These are phyloP conservation scores for Raja brachyura DNA, from an alignment of 2,113 vertebrate genomes.

Conservation along the genomic window DNA sequence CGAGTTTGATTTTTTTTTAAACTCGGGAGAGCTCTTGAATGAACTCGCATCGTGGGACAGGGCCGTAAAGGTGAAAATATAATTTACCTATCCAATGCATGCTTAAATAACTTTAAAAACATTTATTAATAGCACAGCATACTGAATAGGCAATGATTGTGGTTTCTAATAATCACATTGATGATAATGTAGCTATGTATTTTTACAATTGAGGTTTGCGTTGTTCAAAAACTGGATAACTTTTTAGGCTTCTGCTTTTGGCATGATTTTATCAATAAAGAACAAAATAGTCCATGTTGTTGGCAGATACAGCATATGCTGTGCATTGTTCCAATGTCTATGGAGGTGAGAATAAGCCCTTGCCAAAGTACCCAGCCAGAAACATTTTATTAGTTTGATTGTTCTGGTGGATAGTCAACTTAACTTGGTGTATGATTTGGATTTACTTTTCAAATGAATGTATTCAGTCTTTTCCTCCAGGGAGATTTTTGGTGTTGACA, in stretches of 20 bases:
- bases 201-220: background rate
- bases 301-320: background rate
- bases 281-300: constrained; percentile 24
- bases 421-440: background rate
- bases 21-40: too few relatives aligned
- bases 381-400: constrained; percentile 23
- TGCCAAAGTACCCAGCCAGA: background rate
- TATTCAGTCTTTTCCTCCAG: background rate
- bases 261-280: constrained; percentile 8
- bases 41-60: too few relatives aligned
- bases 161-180: background rate
- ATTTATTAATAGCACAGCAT: background rate
- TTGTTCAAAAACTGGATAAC: background rate
- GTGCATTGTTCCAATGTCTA: background rate
- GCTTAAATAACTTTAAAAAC: background rate
- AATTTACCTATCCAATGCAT: background rate
- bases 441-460: background rate
- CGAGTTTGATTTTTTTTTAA: too few relatives aligned
- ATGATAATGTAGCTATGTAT: background rate
- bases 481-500: background rate
- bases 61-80: background rate
- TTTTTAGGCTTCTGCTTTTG: background rate
- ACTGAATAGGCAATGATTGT: background rate
- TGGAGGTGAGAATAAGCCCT: background rate
- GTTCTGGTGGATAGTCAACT: background rate